Base-by-base conservation (phyloP, 2,797 vertebrate genomes). In the Apogon talboti region DNA sequence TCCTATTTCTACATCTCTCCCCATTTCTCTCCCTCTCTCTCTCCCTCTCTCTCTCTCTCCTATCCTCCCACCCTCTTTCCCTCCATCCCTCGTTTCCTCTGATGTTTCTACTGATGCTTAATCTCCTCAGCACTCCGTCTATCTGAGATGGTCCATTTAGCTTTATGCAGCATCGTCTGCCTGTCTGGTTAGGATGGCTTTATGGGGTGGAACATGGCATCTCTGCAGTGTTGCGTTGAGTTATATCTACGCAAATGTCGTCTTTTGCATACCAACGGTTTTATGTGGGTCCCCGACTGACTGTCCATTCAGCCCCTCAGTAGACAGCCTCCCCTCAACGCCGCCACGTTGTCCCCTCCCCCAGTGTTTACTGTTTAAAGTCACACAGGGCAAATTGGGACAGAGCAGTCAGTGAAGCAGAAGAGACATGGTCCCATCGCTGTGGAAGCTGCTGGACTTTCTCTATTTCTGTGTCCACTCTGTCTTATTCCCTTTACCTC, bases 331-430 rank as follows among this genome's bases (percentile, higher is more conserved):
- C 45, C 38, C 3, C 30, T 30, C 33, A 16, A 46, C 63, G 43
- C 40, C 50, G 58, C 60, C 46, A 18, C 10, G n/a, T 40, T 45
- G 5, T 71, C 85, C 83, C 91, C 60, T 87, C 87, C 90, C 88
- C 89, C 87, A 80, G 64, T 90, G 89, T 91, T 93, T 88, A 91
- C 87, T 85, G 79, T 89, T 83, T 79, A 89, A 90, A 90, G 87
- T 91, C 90, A 91, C 81, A 88, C 74, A 80, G 88, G 84, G 75
- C 84, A 89, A 93, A 91, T 89, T 92, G 88, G 91, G 91, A 91
- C 90, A 86, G 82, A 63, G 91, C 78, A 84, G 75, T 69, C 89
- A 93, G 79, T 83, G 91, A 87, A 90, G 93, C 93, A 92, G 92
- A 94, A 94, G 89, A 88, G 90, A 92, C 79, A 35, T 71, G 76